Evolutionary conservation across 2,888 invertebrate species (phyloP).

Genomic region (Trileptium ribeirensis): DNA sequence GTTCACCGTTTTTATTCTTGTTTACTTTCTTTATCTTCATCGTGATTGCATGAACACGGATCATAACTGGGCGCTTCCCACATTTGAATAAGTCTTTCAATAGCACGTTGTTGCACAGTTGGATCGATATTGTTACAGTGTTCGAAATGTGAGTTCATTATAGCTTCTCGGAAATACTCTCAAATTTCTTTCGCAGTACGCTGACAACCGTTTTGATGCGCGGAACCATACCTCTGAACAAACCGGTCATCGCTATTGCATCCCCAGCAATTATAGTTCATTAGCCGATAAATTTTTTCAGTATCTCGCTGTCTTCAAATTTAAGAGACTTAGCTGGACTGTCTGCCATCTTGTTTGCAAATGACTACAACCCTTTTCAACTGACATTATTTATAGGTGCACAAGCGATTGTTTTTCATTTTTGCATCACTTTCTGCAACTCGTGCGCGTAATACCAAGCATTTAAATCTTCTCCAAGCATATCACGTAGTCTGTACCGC

Average conservation of each 20-base stretch:
- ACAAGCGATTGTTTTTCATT: too few species aligned
- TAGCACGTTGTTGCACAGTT: background rate
- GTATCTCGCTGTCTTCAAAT: too few species aligned
- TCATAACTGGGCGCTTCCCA: too few species aligned
- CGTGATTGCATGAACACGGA: too few species aligned
- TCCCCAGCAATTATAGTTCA: background rate
- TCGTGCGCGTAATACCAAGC: background rate
- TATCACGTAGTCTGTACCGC: background rate
- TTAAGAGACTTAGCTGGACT: too few species aligned
- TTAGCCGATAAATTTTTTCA: background rate
- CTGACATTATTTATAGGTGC: too few species aligned
- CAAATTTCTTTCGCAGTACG: background rate
- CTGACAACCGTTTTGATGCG: background rate
- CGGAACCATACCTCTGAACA: background rate
- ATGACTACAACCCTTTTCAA: too few species aligned
- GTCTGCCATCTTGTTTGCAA: too few species aligned
- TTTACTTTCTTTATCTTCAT: too few species aligned
- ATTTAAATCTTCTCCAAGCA: background rate
- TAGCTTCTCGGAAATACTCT: background rate
- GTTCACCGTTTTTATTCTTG: too few species aligned
- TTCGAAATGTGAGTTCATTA: background rate
- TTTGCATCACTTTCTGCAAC: background rate
- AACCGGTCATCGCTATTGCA: background rate
- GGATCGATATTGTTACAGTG: background rate
- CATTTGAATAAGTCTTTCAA: background rate